phyloP scores from a whole-genome alignment of 2,888 invertebrate genomes.

The Lycophotia porphyrea region DNA sequence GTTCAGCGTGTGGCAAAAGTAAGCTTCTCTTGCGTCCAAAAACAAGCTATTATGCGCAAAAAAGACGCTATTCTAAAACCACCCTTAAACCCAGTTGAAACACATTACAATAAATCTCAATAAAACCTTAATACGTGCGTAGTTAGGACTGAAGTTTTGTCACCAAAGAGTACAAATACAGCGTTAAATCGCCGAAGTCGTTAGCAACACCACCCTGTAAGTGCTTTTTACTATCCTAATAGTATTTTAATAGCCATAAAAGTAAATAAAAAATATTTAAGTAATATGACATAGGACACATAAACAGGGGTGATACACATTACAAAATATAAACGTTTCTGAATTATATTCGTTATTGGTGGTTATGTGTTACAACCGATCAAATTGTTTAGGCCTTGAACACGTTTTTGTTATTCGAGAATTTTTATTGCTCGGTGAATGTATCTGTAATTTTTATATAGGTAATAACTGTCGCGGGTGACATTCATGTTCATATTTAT shows the following conservation, averaged over 20 bases:
- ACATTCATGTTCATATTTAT: conserved; percentile 35
- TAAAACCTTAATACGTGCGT: conserved; percentile 11
- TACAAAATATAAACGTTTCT: conserved; percentile 11
- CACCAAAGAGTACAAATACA: conserved; percentile 33
- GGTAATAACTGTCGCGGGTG: conserved; percentile 44
- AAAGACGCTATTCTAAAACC: background rate
- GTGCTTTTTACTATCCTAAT: conserved; percentile 57
- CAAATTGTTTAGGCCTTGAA: conserved; percentile 45
- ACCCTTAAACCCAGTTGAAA: background rate
- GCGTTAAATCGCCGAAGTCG: conserved; percentile 48
- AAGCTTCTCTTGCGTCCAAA: background rate
- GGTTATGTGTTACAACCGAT: conserved; percentile 30
- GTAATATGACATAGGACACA: conserved; percentile 24
- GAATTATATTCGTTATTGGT: conserved; percentile 14
- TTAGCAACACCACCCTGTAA: conserved; percentile 46
- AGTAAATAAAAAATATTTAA: conserved; percentile 32
- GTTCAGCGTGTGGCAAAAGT: background rate
- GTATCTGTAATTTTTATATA: conserved; percentile 43
- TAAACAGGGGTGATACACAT: conserved; percentile 6
- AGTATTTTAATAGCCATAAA: conserved; percentile 59
- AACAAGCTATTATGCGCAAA: background rate
- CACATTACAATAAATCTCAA: conserved; percentile 27
- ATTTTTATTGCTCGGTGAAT: conserved; percentile 30
- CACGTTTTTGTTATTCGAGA: conserved; percentile 21
- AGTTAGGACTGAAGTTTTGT: conserved; percentile 16